phyloP scores from a whole-genome alignment of 2,888 invertebrate genomes.

The Philaethria dido region DNA sequence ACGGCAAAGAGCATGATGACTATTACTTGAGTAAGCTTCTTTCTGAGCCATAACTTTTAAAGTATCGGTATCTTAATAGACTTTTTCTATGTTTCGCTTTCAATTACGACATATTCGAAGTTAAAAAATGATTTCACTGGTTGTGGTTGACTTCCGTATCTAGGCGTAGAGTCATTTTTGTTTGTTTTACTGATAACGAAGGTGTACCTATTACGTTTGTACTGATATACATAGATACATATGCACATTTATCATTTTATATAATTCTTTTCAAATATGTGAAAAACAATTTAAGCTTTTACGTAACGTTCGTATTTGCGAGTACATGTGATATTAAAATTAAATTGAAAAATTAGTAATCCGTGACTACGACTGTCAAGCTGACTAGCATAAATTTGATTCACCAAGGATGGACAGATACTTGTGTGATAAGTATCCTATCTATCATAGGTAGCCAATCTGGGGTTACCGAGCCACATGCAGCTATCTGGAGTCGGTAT shows the following conservation, averaged over 20 bases:
- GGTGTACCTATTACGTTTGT: slow-evolving; percentile 10
- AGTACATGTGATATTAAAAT: too few species aligned
- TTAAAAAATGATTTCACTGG: slow-evolving; percentile 14
- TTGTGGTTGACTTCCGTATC: slow-evolving; percentile 21
- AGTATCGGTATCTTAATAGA: background rate
- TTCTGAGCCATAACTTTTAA: background rate
- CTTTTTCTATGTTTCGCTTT: background rate
- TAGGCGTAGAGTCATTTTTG: slow-evolving; percentile 1
- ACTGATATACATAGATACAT: background rate
- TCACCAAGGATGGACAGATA: too few species aligned
- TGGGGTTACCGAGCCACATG: too few species aligned
- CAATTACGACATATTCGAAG: slow-evolving; percentile 1
- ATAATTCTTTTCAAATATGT: background rate
- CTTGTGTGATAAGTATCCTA: too few species aligned
- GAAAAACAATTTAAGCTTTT: too few species aligned
- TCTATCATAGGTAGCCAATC: too few species aligned
- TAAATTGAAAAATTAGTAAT: too few species aligned
- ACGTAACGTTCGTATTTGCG: too few species aligned
- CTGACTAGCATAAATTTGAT: too few species aligned
- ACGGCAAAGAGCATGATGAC: slow-evolving; percentile 15
- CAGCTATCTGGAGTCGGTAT: too few species aligned
- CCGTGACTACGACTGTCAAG: too few species aligned
- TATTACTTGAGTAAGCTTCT: slow-evolving; percentile 18
- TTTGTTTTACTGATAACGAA: slow-evolving; percentile 20
- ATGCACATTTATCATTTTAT: background rate